These are phyloP conservation scores for Archilochus colubris DNA, from an alignment of 2,113 vertebrate species.

Conservation along the genomic window DNA sequence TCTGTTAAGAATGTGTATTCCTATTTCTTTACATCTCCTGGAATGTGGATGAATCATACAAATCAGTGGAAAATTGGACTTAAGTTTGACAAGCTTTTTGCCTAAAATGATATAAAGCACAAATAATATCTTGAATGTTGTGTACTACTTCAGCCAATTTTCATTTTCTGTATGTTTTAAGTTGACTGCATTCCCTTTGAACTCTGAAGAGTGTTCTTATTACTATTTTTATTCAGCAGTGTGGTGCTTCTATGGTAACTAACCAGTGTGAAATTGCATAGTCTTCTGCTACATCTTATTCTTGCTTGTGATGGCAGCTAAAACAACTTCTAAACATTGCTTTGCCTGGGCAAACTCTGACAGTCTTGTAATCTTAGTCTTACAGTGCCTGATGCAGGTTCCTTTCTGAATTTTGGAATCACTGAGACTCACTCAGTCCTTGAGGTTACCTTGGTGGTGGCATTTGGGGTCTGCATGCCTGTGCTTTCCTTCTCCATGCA, in stretches of 20 bases:
- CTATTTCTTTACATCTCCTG: neutral
- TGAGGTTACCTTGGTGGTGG: neutral
- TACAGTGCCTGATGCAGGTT: neutral
- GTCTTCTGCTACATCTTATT: neutral
- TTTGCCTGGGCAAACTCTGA: neutral
- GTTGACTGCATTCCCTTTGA: neutral
- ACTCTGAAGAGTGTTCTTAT: neutral
- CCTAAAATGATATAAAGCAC: neutral
- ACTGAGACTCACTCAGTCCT: neutral
- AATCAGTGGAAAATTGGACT: neutral
- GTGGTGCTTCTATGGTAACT: neutral
- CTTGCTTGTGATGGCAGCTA: conserved; percentile 16
- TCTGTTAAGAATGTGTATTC: neutral
- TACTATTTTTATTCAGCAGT: neutral
- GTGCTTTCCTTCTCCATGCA: conserved; percentile 17
- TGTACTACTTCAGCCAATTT: neutral
- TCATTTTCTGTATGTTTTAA: neutral
- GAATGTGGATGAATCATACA: neutral
- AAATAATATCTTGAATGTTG: neutral
- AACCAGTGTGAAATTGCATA: neutral
- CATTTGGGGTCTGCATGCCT: conserved; percentile 44
- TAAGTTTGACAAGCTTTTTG: neutral
- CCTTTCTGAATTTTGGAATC: neutral
- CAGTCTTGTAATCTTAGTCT: neutral
- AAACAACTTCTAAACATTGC: conserved; percentile 2